A percentile compares a stretch with the other conserved stretches of the same genome.
Conservation (phyloP, 2,888 invertebrate species). For the Ormyrus thymus region DNA sequence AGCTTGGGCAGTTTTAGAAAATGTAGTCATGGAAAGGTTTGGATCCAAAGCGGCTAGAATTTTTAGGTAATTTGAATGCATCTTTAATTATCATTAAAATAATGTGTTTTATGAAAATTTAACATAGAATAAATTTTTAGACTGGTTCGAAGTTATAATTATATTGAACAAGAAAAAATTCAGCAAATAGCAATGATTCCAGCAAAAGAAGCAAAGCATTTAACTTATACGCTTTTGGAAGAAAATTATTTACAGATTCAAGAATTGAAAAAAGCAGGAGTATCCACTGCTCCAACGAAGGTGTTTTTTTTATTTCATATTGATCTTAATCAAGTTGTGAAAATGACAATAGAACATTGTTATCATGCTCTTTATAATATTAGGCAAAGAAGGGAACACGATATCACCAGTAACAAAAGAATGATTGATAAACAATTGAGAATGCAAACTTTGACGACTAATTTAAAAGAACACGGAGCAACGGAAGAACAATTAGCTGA, state of each 20-base stretch:
- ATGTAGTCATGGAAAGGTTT: constrained; percentile 89
- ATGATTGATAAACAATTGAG: constrained; percentile 91
- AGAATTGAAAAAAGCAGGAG: constrained; percentile 84
- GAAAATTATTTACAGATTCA: constrained; percentile 85
- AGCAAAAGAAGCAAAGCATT: constrained; percentile 92
- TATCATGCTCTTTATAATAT: constrained; percentile 84
- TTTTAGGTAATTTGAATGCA: constrained; percentile 78
- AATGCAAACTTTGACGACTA: constrained; percentile 87
- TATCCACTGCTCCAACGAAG: constrained; percentile 85
- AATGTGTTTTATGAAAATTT: constrained; percentile 4
- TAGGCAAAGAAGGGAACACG: constrained; percentile 81
- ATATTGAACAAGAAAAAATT: constrained; percentile 93
- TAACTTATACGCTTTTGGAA: constrained; percentile 89
- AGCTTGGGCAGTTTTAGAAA: constrained; percentile 85
- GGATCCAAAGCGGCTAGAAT: constrained; percentile 90
- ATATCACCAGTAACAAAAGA: constrained; percentile 83
- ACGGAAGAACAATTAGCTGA: constrained; percentile 87
- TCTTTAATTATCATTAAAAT: constrained; percentile 26
- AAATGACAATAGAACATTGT: constrained; percentile 83
- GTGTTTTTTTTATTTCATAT: constrained; percentile 87
- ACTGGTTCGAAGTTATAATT: constrained; percentile 86
- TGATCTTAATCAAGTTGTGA: constrained; percentile 81
- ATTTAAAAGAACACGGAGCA: constrained; percentile 86
- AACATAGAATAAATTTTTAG: constrained; percentile 72
- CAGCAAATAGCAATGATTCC: constrained; percentile 95